Conservation (phyloP, 2,797 vertebrate genomes). For the Muraenolepis orangiensis region DNA sequence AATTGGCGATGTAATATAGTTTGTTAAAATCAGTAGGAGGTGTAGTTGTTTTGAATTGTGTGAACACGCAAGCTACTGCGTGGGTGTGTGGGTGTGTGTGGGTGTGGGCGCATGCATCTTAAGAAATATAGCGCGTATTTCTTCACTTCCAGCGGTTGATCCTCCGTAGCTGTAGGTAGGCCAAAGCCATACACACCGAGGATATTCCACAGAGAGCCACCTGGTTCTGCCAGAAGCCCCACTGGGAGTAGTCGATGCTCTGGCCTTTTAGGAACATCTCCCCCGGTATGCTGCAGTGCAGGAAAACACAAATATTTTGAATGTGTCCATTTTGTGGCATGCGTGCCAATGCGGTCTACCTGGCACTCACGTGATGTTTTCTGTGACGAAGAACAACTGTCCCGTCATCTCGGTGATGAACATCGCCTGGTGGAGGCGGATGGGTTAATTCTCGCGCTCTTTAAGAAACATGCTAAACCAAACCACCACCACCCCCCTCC, state of each 20-base stretch:
- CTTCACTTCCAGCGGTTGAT: constrained; percentile 80
- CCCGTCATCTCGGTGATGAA: constrained; percentile 75
- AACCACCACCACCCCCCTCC: neutral
- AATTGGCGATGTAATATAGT: neutral
- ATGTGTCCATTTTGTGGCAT: neutral
- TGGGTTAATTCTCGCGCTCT: neutral
- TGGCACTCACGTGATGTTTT: constrained; percentile 55
- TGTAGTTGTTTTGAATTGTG: neutral
- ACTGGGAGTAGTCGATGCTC: constrained; percentile 71
- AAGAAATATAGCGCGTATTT: neutral
- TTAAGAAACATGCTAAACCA: constrained; percentile 3
- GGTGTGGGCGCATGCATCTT: neutral
- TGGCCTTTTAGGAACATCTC: constrained; percentile 61
- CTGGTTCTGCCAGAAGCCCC: constrained; percentile 81
- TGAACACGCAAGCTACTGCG: no score
- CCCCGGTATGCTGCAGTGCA: constrained; percentile 64
- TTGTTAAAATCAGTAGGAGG: neutral
- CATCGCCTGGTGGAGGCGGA: constrained; percentile 62
- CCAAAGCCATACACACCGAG: constrained; percentile 62
- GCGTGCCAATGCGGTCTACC: neutral
- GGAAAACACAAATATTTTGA: constrained; percentile 1
- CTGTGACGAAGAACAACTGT: constrained; percentile 56
- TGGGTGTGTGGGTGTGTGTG: neutral
- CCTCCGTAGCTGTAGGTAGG: constrained; percentile 74
- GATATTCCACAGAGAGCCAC: constrained; percentile 75